These are phyloP conservation scores for Corbicula japonica DNA, from an alignment of 2,888 invertebrate genomes.

Conservation along the genomic window DNA sequence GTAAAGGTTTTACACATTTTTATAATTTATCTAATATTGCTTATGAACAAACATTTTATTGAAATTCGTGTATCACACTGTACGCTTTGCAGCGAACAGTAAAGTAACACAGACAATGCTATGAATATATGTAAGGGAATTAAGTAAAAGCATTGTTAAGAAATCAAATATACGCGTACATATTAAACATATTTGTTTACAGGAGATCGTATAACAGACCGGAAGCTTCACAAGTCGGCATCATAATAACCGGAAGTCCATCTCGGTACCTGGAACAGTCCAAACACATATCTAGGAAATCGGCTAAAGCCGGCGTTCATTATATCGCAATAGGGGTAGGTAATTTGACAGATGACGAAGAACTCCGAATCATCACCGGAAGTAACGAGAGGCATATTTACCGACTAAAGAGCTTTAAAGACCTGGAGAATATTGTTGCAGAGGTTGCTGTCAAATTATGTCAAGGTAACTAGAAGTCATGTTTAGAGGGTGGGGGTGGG, in stretches of 20 bases:
- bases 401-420: slow-evolving; percentile 70
- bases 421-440: slow-evolving; percentile 72
- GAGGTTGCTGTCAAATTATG: slow-evolving; percentile 79
- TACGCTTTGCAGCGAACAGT: too few relatives aligned
- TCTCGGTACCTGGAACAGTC: slow-evolving; percentile 67
- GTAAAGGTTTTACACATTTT: too few relatives aligned
- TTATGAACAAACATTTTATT: too few relatives aligned
- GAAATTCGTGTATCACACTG: too few relatives aligned
- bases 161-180: background rate
- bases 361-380: slow-evolving; percentile 70
- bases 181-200: background rate
- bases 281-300: slow-evolving; percentile 74
- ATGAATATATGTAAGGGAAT: too few relatives aligned
- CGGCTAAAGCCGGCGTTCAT: slow-evolving; percentile 75
- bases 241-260: slow-evolving; percentile 77
- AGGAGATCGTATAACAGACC: slow-evolving; percentile 69
- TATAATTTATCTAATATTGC: too few relatives aligned
- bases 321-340: slow-evolving; percentile 80
- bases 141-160: too few relatives aligned
- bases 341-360: slow-evolving; percentile 70
- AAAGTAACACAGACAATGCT: too few relatives aligned
- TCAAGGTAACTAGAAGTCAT: slow-evolving; percentile 76
- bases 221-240: slow-evolving; percentile 76
- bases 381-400: slow-evolving; percentile 65
- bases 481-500: too few relatives aligned